Evolutionary conservation across 2,113 vertebrate species (phyloP).

Genomic region (Lampris incognitus): DNA sequence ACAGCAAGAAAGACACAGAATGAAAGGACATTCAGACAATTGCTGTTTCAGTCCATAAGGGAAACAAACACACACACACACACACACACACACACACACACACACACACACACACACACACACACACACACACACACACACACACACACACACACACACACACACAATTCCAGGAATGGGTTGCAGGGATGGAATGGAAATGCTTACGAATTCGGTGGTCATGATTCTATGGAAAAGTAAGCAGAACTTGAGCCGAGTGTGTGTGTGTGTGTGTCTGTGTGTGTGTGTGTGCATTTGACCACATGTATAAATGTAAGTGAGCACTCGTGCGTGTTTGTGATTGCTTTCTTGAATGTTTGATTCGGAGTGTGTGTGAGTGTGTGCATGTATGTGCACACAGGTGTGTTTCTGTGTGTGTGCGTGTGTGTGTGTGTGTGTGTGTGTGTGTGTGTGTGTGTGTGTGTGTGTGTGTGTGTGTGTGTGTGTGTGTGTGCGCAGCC

Average conservation of each 20-base stretch:
- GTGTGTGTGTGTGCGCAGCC: conserved; percentile 49
- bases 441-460: conserved; percentile 10
- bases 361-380: not conserved
- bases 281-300: not conserved
- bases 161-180: conserved; percentile 41
- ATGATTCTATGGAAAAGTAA: conserved; percentile 38
- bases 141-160: conserved; percentile 7
- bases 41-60: conserved; percentile 46
- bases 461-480: conserved; percentile 23
- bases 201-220: conserved; percentile 33
- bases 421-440: not conserved
- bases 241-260: conserved; percentile 32
- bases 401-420: not conserved
- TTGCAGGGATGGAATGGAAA: conserved; percentile 10
- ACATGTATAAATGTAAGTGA: not conserved
- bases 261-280: not conserved
- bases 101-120: not conserved
- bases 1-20: too few relatives aligned
- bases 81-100: not conserved
- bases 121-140: conserved; percentile 3
- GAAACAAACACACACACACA: not conserved
- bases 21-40: conserved; percentile 30
- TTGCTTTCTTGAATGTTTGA: not conserved
- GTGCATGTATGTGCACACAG: not conserved
- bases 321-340: not conserved